Percentiles rank a stretch among this genome's conserved stretches.
phyloP scores from a whole-genome alignment of 2,797 vertebrate species.

The Hydrophis major region DNA sequence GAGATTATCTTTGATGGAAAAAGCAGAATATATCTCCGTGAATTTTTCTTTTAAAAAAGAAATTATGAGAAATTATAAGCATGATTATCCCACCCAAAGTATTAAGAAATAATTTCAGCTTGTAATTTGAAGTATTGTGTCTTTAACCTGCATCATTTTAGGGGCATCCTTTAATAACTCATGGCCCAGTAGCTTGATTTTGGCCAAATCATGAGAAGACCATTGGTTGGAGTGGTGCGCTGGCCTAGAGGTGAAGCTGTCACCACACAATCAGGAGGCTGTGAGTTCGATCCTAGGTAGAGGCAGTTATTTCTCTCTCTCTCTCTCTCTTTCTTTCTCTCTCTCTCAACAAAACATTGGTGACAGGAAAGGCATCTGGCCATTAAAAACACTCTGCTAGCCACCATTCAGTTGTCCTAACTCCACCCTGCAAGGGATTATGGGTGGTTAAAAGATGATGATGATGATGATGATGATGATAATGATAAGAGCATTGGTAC shows the following conservation, averaged over 20 bases:
- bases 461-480: no score
- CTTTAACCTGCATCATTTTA: neutral
- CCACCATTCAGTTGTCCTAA: no score
- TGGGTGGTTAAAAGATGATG: no score
- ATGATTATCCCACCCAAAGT: neutral
- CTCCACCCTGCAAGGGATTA: no score
- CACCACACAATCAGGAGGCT: no score
- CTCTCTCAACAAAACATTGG: no score
- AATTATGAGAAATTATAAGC: conserved; percentile 9
- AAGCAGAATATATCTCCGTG: neutral
- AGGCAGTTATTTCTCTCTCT: no score
- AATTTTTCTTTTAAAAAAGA: conserved; percentile 22
- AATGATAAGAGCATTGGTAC: neutral
- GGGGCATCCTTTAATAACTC: neutral
- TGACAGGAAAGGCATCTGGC: no score
- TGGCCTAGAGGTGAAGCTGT: no score
- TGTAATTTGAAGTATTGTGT: conserved; percentile 18
- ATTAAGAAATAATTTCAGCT: neutral
- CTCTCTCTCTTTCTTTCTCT: no score
- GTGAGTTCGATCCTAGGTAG: no score
- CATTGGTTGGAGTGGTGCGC: neutral
- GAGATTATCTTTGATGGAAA: neutral
- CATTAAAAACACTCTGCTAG: no score
- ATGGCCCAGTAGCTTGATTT: neutral
- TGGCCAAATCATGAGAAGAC: neutral